A percentile compares a stretch with the other conserved stretches of the same genome.
Evolutionary conservation across 2,888 invertebrate species (phyloP).

Genomic region (Drosophila putrida): DNA sequence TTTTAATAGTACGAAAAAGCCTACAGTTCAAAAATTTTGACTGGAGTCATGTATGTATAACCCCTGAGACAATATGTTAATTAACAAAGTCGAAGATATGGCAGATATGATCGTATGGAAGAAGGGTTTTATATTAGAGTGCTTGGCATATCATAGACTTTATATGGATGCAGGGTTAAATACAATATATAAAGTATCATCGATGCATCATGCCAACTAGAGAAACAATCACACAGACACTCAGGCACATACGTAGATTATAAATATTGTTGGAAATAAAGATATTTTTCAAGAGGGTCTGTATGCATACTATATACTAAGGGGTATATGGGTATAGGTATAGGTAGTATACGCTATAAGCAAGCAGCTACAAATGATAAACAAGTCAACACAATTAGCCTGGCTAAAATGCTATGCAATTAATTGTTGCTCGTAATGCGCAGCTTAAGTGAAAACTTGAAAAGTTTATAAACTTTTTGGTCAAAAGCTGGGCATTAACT

Average conservation of each 20-base stretch:
- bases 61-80: neutral
- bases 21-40: no score
- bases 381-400: constrained; percentile 33
- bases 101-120: neutral
- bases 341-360: constrained; percentile 8
- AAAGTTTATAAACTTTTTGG: constrained; percentile 9
- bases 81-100: neutral
- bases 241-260: constrained; percentile 10
- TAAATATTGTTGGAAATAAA: neutral
- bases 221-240: constrained; percentile 11
- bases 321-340: neutral
- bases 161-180: constrained; percentile 3
- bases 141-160: neutral
- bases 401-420: constrained; percentile 31
- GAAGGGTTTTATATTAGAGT: neutral
- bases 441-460: constrained; percentile 25
- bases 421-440: constrained; percentile 39
- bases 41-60: no score
- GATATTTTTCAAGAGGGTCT: neutral
- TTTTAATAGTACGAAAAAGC: no score
- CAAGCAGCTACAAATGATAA: constrained; percentile 64
- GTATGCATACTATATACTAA: neutral
- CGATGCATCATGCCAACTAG: constrained; percentile 13
- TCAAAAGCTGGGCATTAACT: constrained; percentile 51
- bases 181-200: no score